A percentile compares a stretch with the other conserved stretches of the same genome.
Evolutionary conservation across 1,140 invertebrate species (phyloP).

Genomic region (Drosophila sp.): DNA sequence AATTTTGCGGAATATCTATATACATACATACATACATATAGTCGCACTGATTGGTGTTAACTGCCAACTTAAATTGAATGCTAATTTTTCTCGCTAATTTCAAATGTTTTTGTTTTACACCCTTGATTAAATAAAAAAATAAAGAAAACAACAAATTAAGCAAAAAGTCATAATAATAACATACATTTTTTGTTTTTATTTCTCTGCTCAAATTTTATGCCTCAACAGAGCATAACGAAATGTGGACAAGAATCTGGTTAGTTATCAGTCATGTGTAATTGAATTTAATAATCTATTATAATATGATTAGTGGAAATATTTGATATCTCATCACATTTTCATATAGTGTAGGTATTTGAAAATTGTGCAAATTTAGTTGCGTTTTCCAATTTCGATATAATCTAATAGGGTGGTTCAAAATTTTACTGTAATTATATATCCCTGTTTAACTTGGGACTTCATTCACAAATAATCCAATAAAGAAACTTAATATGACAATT

Average conservation of each 20-base stretch:
- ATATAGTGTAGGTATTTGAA: background rate
- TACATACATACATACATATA: background rate
- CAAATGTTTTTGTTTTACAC: slow-evolving; percentile 55
- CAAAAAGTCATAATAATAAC: slow-evolving; percentile 37
- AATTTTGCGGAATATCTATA: slow-evolving; percentile 3
- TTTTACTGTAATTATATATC: too few relatives aligned
- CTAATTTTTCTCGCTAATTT: slow-evolving; percentile 70
- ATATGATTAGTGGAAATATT: slow-evolving; percentile 7
- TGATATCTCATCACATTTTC: background rate
- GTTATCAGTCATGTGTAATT: slow-evolving; percentile 14
- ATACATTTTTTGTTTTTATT: background rate
- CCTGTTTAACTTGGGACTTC: too few relatives aligned
- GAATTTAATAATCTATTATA: slow-evolving; percentile 36
- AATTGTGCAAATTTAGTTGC: slow-evolving; percentile 17
- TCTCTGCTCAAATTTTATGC: slow-evolving; percentile 31
- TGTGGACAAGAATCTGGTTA: slow-evolving; percentile 15
- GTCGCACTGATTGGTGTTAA: slow-evolving; percentile 56
- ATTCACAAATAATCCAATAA: too few relatives aligned
- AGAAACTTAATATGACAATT: too few relatives aligned
- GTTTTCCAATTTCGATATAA: background rate
- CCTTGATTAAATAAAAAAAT: slow-evolving; percentile 41
- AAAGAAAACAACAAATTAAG: slow-evolving; percentile 29
- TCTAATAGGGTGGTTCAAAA: too few relatives aligned
- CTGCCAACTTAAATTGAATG: slow-evolving; percentile 53
- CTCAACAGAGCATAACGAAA: slow-evolving; percentile 53